These are phyloP conservation scores for Malacoraja senta DNA, from an alignment of 2,797 vertebrate species.

Conservation along the genomic window DNA sequence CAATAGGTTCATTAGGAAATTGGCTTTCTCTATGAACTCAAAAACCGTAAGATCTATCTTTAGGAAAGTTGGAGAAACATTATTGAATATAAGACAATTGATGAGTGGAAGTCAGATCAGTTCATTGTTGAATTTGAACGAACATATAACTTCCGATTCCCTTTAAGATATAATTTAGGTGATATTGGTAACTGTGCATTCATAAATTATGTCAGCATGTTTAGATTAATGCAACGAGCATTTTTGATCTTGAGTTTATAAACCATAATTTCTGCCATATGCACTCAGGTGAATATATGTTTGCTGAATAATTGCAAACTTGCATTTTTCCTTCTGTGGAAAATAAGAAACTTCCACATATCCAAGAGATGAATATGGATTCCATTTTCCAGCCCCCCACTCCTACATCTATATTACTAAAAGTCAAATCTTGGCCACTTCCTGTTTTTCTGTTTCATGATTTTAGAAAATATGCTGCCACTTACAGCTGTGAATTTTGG, in stretches of 20 bases:
- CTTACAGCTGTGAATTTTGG: too few relatives aligned
- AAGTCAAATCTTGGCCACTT: too few relatives aligned
- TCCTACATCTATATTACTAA: too few relatives aligned
- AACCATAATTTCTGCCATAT: not conserved
- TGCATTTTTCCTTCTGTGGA: not conserved
- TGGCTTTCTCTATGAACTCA: conserved; percentile 31
- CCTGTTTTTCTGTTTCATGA: too few relatives aligned
- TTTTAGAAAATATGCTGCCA: too few relatives aligned
- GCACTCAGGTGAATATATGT: not conserved
- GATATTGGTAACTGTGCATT: not conserved
- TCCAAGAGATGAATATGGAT: not conserved
- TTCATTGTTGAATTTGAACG: not conserved
- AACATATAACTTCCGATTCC: not conserved
- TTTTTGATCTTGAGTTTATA: not conserved
- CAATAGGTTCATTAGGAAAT: conserved; percentile 36
- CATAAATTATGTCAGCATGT: conserved; percentile 2
- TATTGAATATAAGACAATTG: conserved; percentile 26
- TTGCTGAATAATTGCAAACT: not conserved
- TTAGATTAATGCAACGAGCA: not conserved
- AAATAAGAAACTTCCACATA: not conserved
- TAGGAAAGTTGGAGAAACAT: conserved; percentile 21
- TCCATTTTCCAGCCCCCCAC: too few relatives aligned
- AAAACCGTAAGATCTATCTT: conserved; percentile 26
- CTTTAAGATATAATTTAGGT: not conserved
- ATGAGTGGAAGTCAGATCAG: not conserved